Evolutionary conservation across 2,113 vertebrate genomes (phyloP), one percentile per base, ranked within the genome.

Genomic region (Spermophilus dauricus): DNA sequence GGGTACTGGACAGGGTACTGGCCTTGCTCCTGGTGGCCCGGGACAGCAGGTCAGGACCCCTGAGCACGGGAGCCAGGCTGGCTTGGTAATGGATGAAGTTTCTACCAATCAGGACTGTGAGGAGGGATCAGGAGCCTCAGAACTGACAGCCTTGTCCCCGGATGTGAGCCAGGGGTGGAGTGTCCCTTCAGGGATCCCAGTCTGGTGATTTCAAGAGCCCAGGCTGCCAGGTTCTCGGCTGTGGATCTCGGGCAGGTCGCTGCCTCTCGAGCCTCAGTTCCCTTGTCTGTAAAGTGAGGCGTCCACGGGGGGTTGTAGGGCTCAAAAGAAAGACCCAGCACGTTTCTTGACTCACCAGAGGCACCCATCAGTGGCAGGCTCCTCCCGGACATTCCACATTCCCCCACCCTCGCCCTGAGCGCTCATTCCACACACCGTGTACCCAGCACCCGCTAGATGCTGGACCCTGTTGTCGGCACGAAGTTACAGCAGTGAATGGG

Each of bases 211-310:
- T 34, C 45, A 4, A 28, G 37, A 34, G 61, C 51, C 77, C n/a
- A 28, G 90, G n/a, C n/a, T 17, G 65, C 63, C 37, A 8, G 2
- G 80, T 8, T 37, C 32, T 81, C 11, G 20, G 87, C 80, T 48
- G 3, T 56, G 87, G 94, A 80, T 63, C 84, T 75, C 51, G 53
- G 61, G 73, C 12, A 8, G 53, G 24, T 75, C 37, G 2, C 13
- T 22, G 42, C 39, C 80, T 97, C 70, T 72, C 92, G 58, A 94
- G 63, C 42, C 61, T n/a, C 56, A 16, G 39, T 63, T 93, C 87
- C 34, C 45, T 89, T 20, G 2, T 67, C 86, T 92, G 32, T 61
- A 63, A 72, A 81, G 42, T 76, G 93, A 42, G 32, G 48, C 32
- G 26, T 10, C 10, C 48, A 22, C 56, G 30, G 17, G 8, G 34